Conservation (phyloP, 2,797 vertebrate genomes). For the Thaleichthys pacificus region DNA sequence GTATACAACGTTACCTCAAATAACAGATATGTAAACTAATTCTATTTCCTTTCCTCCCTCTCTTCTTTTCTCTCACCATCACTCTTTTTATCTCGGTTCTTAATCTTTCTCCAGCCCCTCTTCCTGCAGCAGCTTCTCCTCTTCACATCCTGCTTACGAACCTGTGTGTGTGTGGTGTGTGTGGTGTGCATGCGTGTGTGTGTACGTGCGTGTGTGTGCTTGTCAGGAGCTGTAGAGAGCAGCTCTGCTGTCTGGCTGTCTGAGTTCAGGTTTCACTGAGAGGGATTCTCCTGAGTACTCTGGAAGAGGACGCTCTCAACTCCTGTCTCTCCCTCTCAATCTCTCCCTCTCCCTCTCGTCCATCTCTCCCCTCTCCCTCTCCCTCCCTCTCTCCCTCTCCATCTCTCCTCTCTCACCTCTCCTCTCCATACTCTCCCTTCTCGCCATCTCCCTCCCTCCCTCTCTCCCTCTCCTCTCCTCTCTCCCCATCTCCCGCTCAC, state of each 20-base stretch:
- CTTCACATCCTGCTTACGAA: no score
- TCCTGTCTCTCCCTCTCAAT: neutral
- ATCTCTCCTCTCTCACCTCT: neutral
- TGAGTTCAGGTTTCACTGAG: slow-evolving; percentile 40
- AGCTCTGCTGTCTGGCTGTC: slow-evolving; percentile 8
- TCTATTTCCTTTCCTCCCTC: no score
- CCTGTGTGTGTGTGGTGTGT: neutral
- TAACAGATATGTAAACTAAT: no score
- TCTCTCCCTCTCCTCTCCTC: slow-evolving; percentile 16
- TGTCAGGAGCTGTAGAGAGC: neutral
- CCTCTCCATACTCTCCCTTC: neutral
- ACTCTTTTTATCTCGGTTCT: no score
- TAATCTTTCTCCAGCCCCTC: no score
- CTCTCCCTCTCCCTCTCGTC: neutral
- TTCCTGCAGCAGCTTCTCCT: no score
- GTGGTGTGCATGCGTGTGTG: neutral
- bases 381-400: slow-evolving; percentile 11
- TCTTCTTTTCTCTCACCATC: no score
- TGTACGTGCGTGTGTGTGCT: neutral
- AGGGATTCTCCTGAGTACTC: slow-evolving; percentile 13
- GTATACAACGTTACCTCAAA: no score
- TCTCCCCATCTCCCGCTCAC: no score
- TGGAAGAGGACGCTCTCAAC: neutral
- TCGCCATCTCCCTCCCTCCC: neutral
- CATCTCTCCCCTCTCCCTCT: neutral